Conservation (phyloP, 2,888 invertebrate species). For the Pycnomerus fuliginosus region DNA sequence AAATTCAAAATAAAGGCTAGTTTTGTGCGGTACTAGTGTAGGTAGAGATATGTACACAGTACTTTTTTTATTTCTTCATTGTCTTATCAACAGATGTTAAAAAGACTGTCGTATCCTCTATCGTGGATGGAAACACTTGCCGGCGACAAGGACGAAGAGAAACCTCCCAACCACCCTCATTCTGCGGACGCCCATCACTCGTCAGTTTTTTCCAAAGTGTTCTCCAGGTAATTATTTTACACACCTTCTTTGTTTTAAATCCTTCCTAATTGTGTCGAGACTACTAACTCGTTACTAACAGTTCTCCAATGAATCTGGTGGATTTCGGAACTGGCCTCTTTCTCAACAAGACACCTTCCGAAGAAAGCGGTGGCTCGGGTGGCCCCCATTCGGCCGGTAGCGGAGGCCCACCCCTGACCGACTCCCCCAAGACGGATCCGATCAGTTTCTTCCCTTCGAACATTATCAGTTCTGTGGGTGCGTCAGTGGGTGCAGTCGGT, state of each 20-base stretch:
- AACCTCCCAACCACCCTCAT: conserved; percentile 50
- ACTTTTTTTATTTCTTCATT: no score
- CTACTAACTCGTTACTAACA: no score
- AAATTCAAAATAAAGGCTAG: no score
- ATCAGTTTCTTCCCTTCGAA: conserved; percentile 51
- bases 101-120: conserved; percentile 86
- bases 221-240: conserved; percentile 67
- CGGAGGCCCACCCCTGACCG: conserved; percentile 63
- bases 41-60: no score
- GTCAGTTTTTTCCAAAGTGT: conserved; percentile 88
- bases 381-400: conserved; percentile 48
- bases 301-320: conserved; percentile 92
- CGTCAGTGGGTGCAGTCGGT: conserved; percentile 49
- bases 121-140: conserved; percentile 90
- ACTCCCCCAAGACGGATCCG: conserved; percentile 56
- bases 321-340: conserved; percentile 95
- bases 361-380: conserved; percentile 72
- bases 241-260: not conserved
- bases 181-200: conserved; percentile 58
- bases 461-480: conserved; percentile 51
- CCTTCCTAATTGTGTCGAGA: no score
- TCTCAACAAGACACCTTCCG: conserved; percentile 88
- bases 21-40: no score
- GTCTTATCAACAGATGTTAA: conserved; percentile 88
- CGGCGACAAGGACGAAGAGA: conserved; percentile 66